phyloP scores from a whole-genome alignment of 1,140 invertebrate species.

The Drosophila elegans region DNA sequence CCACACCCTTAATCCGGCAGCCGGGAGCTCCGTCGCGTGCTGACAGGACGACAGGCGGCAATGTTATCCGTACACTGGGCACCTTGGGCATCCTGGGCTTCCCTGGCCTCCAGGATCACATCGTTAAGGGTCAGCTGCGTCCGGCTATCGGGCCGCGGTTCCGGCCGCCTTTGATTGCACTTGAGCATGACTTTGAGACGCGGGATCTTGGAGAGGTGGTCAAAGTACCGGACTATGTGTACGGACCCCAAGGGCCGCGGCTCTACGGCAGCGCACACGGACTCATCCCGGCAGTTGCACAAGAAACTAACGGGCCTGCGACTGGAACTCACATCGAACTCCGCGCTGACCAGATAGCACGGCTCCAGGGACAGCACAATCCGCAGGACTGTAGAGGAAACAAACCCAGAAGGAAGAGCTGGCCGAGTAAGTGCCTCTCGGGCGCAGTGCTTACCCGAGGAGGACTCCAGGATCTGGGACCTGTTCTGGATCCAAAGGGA shows the following conservation, averaged over 20 bases:
- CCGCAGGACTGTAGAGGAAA: conserved; percentile 34
- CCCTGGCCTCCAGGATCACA: conserved; percentile 47
- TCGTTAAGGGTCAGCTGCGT: conserved; percentile 51
- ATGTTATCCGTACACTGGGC: conserved; percentile 25
- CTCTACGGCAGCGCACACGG: conserved; percentile 28
- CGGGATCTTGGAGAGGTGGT: conserved; percentile 57
- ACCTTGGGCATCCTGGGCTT: conserved; percentile 27
- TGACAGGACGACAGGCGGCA: conserved; percentile 12
- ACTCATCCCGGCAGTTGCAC: conserved; percentile 35
- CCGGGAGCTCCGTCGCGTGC: background rate
- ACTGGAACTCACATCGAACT: conserved; percentile 39
- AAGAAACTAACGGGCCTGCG: conserved; percentile 51
- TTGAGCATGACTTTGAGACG: conserved; percentile 51
- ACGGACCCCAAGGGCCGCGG: conserved; percentile 2
- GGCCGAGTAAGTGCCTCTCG: background rate
- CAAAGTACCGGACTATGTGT: conserved; percentile 61
- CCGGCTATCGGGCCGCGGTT: conserved; percentile 16
- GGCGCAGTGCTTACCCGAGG: conserved; percentile 51
- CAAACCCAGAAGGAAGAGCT: background rate
- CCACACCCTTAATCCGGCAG: conserved; percentile 3
- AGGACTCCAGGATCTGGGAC: conserved; percentile 41
- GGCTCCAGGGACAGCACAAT: conserved; percentile 65
- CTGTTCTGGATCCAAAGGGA: conserved; percentile 62
- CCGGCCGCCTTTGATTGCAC: conserved; percentile 32
- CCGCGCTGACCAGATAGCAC: conserved; percentile 68